Conservation (phyloP, 2,113 vertebrate species). For the Sminthopsis crassicaudata region DNA sequence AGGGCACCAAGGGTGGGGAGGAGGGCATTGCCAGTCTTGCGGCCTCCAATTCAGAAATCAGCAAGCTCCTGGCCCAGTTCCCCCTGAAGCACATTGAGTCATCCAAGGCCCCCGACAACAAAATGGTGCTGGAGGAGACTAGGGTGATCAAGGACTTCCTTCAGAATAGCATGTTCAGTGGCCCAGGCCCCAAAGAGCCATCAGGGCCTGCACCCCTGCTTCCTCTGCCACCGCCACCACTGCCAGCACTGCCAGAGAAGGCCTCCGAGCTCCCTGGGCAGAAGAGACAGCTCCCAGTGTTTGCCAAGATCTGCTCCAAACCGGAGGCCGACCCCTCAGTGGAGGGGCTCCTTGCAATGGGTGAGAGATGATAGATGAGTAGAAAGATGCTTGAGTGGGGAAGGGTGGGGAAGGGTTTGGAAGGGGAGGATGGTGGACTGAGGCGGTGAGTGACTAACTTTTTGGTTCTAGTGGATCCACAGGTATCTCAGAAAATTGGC, state of each 20-base stretch:
- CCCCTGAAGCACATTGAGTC: constrained; percentile 30
- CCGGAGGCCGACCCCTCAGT: accelerated
- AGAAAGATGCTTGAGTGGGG: neutral
- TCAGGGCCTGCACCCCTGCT: neutral
- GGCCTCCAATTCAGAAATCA: constrained; percentile 47
- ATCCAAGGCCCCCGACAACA: constrained; percentile 31
- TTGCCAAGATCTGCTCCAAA: constrained; percentile 76
- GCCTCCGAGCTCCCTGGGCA: constrained; percentile 35
- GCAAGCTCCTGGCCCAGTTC: constrained; percentile 64
- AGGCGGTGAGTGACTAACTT: neutral
- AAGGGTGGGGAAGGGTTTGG: neutral
- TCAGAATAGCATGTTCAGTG: constrained; percentile 59
- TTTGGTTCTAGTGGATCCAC: neutral
- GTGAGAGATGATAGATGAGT: constrained; percentile 59
- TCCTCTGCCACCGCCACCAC: neutral
- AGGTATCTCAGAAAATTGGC: neutral
- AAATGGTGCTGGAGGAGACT: constrained; percentile 55
- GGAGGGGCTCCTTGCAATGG: constrained; percentile 63
- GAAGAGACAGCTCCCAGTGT: constrained; percentile 76
- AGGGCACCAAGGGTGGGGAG: constrained; percentile 58
- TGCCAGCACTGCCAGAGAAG: constrained; percentile 5
- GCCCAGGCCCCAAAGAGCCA: neutral
- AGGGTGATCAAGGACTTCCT: constrained; percentile 64
- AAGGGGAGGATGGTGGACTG: neutral
- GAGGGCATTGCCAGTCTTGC: neutral